Evolutionary conservation across 2,113 vertebrate species (phyloP), one percentile per base, ranked within the genome.

Genomic region (Sisor rabdophorus): DNA sequence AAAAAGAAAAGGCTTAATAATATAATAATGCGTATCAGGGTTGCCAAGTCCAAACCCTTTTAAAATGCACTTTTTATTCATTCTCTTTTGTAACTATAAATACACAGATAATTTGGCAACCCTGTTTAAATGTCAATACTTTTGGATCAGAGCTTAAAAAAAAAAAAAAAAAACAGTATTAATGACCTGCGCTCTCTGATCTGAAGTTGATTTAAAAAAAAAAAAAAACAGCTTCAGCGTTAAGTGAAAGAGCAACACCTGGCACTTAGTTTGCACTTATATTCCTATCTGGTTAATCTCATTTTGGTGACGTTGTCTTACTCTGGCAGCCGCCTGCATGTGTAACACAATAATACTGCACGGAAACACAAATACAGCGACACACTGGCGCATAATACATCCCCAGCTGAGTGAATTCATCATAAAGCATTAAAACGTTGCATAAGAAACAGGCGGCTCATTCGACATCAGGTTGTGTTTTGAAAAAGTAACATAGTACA

Each of bases 401-500:
- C 78, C 63, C 26, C n/a, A 36, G 40, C 58, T 65, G 40, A 36
- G 82, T 74, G 22, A 64, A 36, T 76, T 61, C 71, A 12, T 61
- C 81, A 47, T 72, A 28, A 56, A 68, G 61, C 69, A 64, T 81
- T 19, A 68, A 64, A 83, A 30, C 64, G 22, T 15, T 16, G 61
- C 48, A 59, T 19, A 47, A 52, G 8, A 9, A 65, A 24, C 36
- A 24, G 5, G 24, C 40, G 8, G 9, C 22, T 47, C 64, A 24
- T n/a, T 36, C 44, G 20, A 61, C 2, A 13, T 40, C 2, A 40
- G 17, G 19, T 11, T 3, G 56, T 55, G 32, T 40, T 47, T 68
- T 40, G 58, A 36, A 68, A 40, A 72, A 1, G 11, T 77, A 61
- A 80, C 13, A 10, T 71, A 53, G 75, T 86, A 80, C 85, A 75